These are phyloP conservation scores for Drosophila bunnanda DNA, from an alignment of 2,888 invertebrate genomes.

Conservation along the genomic window DNA sequence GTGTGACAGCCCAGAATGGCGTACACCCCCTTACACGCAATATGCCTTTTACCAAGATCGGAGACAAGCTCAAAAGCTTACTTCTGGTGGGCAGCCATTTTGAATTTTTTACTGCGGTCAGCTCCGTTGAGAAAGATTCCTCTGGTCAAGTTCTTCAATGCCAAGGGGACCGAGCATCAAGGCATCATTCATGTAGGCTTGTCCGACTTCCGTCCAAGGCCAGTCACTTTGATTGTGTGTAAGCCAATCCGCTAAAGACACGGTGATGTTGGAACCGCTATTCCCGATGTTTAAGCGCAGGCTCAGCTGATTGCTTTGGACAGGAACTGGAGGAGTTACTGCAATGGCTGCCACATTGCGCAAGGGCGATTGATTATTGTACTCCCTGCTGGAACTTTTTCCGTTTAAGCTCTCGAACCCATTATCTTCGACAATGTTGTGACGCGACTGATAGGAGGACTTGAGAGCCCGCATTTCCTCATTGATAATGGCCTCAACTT, in stretches of 20 bases:
- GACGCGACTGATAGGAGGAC: conserved; percentile 53
- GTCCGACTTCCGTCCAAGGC: too few relatives aligned
- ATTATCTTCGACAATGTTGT: conserved; percentile 88
- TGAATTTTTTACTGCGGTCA: too few relatives aligned
- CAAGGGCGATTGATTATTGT: conserved; percentile 76
- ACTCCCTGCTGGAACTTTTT: conserved; percentile 89
- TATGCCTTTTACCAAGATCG: too few relatives aligned
- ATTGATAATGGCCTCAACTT: conserved; percentile 15
- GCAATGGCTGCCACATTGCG: conserved; percentile 11
- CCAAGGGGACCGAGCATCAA: too few relatives aligned
- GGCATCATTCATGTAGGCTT: too few relatives aligned
- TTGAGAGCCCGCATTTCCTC: conserved; percentile 26
- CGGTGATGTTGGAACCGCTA: conserved; percentile 11
- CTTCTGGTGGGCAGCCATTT: too few relatives aligned
- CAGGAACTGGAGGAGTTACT: conserved; percentile 35
- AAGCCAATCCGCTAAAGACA: conserved; percentile 27
- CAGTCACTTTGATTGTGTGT: too few relatives aligned
- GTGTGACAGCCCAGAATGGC: too few relatives aligned
- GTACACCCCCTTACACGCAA: too few relatives aligned
- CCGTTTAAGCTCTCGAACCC: conserved; percentile 94
- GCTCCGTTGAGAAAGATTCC: too few relatives aligned
- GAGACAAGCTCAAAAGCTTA: too few relatives aligned
- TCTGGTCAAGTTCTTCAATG: too few relatives aligned
- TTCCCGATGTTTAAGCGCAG: conserved; percentile 68
- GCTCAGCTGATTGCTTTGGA: conserved; percentile 68